Percentiles rank a stretch among this genome's conserved stretches.
Evolutionary conservation across 2,797 vertebrate species (phyloP).

Genomic region (Mareca penelope): DNA sequence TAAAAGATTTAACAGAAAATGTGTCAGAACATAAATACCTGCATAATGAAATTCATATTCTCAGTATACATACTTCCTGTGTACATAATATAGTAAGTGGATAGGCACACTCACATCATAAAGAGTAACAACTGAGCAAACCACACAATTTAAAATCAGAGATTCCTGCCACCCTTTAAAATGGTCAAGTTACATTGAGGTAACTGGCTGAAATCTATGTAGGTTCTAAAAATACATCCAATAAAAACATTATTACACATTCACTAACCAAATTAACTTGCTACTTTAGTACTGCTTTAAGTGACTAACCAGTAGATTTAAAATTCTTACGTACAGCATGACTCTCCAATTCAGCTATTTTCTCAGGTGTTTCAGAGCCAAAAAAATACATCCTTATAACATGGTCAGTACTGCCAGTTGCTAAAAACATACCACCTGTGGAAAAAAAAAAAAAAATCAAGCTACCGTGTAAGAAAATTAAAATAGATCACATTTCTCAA

Average conservation of each 20-base stretch:
- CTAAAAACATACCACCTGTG: conserved; percentile 96
- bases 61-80: not conserved
- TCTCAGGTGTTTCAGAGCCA: conserved; percentile 92
- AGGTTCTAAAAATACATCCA: not conserved
- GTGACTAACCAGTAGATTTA: not conserved
- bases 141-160: not conserved
- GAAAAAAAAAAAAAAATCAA: conserved; percentile 30
- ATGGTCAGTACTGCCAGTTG: conserved; percentile 97
- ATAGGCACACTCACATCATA: not conserved
- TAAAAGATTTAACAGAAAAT: not conserved
- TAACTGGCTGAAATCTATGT: not conserved
- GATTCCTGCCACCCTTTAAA: not conserved
- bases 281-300: not conserved
- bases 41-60: not conserved
- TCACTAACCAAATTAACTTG: not conserved
- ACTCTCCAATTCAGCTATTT: conserved; percentile 92
- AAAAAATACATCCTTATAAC: conserved; percentile 98
- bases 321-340: conserved; percentile 86
- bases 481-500: not conserved
- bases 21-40: not conserved
- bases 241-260: not conserved
- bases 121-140: not conserved
- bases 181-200: not conserved
- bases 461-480: not conserved
- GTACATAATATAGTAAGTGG: not conserved